Evolutionary conservation across 2,797 vertebrate genomes (phyloP), one percentile per base, ranked within the genome.

Genomic region (Chelidonichthys spinosus): DNA sequence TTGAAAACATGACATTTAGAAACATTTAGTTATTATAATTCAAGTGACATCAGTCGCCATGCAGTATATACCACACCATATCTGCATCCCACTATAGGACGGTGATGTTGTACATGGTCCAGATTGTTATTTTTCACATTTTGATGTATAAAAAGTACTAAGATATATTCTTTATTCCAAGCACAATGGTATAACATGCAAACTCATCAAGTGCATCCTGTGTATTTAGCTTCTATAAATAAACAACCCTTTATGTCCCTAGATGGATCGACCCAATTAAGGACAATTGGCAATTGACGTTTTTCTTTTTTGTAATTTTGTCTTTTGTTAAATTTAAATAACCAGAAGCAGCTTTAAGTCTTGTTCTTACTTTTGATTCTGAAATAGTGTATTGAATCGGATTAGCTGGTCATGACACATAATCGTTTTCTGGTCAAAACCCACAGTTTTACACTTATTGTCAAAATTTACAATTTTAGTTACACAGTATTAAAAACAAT

Each of bases 151-250:
- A 13, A 60, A 11, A 42, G n/a, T 40, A 32, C 18, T 32, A 13
- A 69, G 36, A 25, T 59, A 50, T 18, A 70, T 10, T 52, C 13
- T 42, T 39, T 58, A 15, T 18, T 17, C 17, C 17, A 4, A 60
- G 46, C 9, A 2, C 14, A 47, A 4, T 39, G 7, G 13, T 39
- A 11, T 39, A 43, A 46, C n/a, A 2, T 14, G n/a, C 33, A 40
- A 40, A 58, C 15, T 64, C 32, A 40, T 40, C n/a, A 47, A 50
- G 35, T 25, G 8, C 32, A 54, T 32, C 17, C 9, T 52, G 18
- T 60, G 44, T 60, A 52, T n/a, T 60, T 32, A 36, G 11, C 15
- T 43, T 37, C 3, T 46, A 54, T n/a, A 36, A 59, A 54, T 65
- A 8, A 40, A n/a, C 13, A 36, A 4, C 7, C 36, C 13, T 47